These are phyloP conservation scores for Phalloptychus januarius DNA, from an alignment of 2,797 vertebrate species.

Conservation along the genomic window DNA sequence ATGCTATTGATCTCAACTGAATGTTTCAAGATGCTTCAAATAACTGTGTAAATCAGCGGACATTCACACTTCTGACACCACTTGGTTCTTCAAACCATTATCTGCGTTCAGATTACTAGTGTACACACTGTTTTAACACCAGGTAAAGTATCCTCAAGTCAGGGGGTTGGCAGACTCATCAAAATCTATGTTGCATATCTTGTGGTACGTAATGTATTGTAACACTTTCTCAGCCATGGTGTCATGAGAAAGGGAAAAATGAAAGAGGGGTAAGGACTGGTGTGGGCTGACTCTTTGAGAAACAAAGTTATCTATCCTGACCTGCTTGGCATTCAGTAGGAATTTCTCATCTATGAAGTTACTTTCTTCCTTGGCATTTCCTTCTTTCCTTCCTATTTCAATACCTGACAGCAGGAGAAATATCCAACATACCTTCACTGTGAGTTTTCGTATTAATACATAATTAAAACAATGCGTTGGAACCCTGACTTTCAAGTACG, in stretches of 20 bases:
- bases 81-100: conserved; percentile 1
- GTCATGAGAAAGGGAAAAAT: conserved; percentile 23
- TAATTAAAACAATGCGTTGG: background rate
- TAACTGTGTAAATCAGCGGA: conserved; percentile 9
- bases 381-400: background rate
- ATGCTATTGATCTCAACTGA: conserved; percentile 5
- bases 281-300: conserved; percentile 43
- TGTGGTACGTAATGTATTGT: conserved; percentile 51
- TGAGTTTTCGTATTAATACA: background rate
- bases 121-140: conserved; percentile 15
- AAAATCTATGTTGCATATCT: conserved; percentile 74
- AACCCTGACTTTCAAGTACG: background rate
- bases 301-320: conserved; percentile 26
- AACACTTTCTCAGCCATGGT: conserved; percentile 62
- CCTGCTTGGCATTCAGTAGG: conserved; percentile 6
- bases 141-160: conserved; percentile 75
- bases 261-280: conserved; percentile 17
- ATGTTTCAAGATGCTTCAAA: conserved; percentile 16
- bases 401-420: background rate
- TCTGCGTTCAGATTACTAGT: conserved; percentile 11
- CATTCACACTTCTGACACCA: conserved; percentile 20
- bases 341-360: background rate
- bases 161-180: conserved; percentile 75
- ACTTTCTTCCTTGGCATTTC: background rate
- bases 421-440: background rate